Conservation (phyloP, 1,140 invertebrate genomes). For the Kradibia gibbosae region DNA sequence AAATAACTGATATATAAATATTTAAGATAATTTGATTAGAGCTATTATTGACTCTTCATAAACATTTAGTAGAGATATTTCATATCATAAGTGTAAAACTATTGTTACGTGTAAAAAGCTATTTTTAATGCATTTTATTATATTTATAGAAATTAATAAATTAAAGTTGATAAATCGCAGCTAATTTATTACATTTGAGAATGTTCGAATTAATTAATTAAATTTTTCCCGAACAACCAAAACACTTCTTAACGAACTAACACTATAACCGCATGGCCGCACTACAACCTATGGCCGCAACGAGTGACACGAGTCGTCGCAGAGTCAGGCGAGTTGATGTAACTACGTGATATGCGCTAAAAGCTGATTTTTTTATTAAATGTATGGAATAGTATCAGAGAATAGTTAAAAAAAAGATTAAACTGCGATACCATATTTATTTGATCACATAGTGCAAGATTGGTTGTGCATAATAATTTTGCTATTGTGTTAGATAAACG, state of each 20-base stretch:
- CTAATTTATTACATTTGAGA: too few relatives aligned
- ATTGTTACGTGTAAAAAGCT: too few relatives aligned
- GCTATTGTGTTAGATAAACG: background rate
- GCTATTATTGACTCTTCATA: too few relatives aligned
- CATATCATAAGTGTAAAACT: too few relatives aligned
- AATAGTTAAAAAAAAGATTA: background rate
- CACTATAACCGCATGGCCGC: background rate
- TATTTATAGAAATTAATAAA: too few relatives aligned
- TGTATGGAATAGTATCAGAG: too few relatives aligned
- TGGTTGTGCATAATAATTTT: slow-evolving; percentile 11
- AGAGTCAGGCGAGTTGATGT: slow-evolving; percentile 12
- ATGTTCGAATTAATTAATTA: background rate
- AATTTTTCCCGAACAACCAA: too few relatives aligned
- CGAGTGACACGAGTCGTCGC: slow-evolving; percentile 36
- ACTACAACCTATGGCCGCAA: background rate
- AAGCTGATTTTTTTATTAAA: slow-evolving; percentile 37
- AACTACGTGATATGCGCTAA: slow-evolving; percentile 8
- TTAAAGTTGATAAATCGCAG: too few relatives aligned
- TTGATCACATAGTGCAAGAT: background rate
- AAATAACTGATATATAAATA: too few relatives aligned
- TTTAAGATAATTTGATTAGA: too few relatives aligned
- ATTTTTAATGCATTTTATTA: too few relatives aligned
- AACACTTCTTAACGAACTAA: background rate
- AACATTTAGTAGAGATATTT: too few relatives aligned
- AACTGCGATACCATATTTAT: background rate